Evolutionary conservation across 2,888 invertebrate genomes (phyloP).

Genomic region (Callosobruchus maculatus): DNA sequence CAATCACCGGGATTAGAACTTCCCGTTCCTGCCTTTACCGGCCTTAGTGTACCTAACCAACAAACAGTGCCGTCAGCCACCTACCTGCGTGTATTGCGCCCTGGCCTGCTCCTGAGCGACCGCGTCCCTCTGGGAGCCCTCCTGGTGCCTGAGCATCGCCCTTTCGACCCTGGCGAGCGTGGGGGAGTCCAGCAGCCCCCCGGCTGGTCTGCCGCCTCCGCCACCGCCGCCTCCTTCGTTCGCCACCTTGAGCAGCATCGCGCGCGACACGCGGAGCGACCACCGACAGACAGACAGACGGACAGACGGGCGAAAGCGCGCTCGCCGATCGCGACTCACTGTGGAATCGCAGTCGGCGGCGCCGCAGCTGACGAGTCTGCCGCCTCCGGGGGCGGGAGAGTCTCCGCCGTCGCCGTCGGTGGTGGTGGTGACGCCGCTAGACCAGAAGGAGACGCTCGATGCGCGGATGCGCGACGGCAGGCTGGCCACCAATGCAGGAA

Average conservation of each 20-base stretch:
- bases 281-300: too few species aligned
- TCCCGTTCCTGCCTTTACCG: neutral
- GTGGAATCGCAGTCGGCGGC: neutral
- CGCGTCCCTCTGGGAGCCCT: constrained; percentile 37
- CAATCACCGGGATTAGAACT: too few species aligned
- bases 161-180: constrained; percentile 59
- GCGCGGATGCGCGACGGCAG: neutral
- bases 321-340: neutral
- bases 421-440: neutral
- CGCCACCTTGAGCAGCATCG: constrained; percentile 40
- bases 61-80: too few species aligned
- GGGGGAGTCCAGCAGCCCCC: constrained; percentile 58
- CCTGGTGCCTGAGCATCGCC: constrained; percentile 56
- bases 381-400: neutral
- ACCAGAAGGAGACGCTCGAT: neutral
- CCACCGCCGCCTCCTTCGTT: constrained; percentile 18
- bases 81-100: constrained; percentile 44
- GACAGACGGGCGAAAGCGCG: neutral
- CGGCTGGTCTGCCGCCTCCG: constrained; percentile 25
- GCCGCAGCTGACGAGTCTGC: neutral
- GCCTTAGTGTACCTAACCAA: neutral
- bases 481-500: neutral
- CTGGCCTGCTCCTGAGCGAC: constrained; percentile 35
- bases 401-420: neutral
- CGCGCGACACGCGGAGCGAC: too few species aligned